Percentiles rank a stretch among this genome's conserved stretches.
Evolutionary conservation across 2,113 vertebrate species (phyloP).

Genomic region (Chloroceryle aenea): DNA sequence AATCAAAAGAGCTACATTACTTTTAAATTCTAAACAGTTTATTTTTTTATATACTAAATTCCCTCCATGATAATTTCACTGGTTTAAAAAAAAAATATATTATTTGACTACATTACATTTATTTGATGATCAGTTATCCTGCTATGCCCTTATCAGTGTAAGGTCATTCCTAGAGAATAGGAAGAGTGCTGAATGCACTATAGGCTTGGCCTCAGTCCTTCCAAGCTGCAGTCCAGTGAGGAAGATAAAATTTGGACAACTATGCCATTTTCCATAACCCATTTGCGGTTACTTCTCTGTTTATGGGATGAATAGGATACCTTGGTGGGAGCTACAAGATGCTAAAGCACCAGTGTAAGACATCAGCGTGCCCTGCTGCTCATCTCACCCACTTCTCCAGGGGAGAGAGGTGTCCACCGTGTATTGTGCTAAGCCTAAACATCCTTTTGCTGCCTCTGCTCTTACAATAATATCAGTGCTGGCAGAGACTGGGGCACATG

Average conservation of each 20-base stretch:
- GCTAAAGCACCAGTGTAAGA: neutral
- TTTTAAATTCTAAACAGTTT: neutral
- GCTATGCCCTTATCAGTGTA: neutral
- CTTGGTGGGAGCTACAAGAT: neutral
- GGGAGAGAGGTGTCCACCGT: neutral
- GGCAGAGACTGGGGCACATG: neutral
- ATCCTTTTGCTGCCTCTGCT: neutral
- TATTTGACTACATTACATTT: neutral
- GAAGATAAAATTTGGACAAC: neutral
- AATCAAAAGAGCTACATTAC: neutral
- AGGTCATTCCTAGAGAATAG: neutral
- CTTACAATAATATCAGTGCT: neutral
- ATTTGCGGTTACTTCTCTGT: neutral
- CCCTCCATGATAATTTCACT: neutral
- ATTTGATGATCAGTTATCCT: neutral
- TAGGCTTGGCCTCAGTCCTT: neutral
- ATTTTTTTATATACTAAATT: neutral
- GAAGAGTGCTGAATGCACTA: neutral
- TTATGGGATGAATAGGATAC: neutral
- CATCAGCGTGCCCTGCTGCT: neutral
- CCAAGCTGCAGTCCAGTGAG: neutral
- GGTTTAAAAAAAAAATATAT: neutral
- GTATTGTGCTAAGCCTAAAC: neutral
- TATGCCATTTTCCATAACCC: neutral
- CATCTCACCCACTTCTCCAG: neutral